Percentiles rank a stretch among this genome's conserved stretches.
Conservation (phyloP, 37 sponge, comb jelly and placozoan species). For the Tethya wilhelma region DNA sequence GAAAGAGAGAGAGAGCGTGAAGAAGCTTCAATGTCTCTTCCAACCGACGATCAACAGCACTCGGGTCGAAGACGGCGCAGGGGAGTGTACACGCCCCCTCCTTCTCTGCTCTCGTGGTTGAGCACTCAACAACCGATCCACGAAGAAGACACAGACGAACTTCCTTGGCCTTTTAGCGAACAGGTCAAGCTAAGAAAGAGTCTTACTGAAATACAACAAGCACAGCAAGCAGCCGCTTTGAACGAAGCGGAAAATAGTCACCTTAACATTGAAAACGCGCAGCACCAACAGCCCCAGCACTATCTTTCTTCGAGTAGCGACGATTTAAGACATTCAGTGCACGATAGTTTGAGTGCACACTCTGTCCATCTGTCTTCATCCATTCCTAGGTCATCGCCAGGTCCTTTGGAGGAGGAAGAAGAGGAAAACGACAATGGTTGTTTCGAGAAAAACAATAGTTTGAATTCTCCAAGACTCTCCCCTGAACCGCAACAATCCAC, state of each 20-base stretch:
- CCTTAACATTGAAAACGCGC: too few species aligned
- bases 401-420: not conserved
- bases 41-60: not conserved
- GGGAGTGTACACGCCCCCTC: slow-evolving; percentile 51
- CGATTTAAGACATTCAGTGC: too few species aligned
- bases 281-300: too few species aligned
- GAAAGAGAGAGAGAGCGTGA: slow-evolving; percentile 44
- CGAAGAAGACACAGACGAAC: slow-evolving; percentile 37
- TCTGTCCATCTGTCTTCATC: not conserved
- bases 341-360: not conserved
- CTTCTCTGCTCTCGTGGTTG: slow-evolving; percentile 59
- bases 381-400: slow-evolving; percentile 1
- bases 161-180: slow-evolving; percentile 80
- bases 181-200: slow-evolving; percentile 34
- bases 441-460: too few species aligned
- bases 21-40: too few species aligned
- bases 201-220: slow-evolving; percentile 42
- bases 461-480: too few species aligned
- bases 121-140: slow-evolving; percentile 27
- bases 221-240: slow-evolving; percentile 4
- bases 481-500: too few species aligned
- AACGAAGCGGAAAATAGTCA: too few species aligned
- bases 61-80: slow-evolving; percentile 23
- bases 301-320: too few species aligned
- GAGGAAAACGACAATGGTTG: too few species aligned